phyloP scores from a whole-genome alignment of 2,797 vertebrate genomes.

The Bovichtus diacanthus region DNA sequence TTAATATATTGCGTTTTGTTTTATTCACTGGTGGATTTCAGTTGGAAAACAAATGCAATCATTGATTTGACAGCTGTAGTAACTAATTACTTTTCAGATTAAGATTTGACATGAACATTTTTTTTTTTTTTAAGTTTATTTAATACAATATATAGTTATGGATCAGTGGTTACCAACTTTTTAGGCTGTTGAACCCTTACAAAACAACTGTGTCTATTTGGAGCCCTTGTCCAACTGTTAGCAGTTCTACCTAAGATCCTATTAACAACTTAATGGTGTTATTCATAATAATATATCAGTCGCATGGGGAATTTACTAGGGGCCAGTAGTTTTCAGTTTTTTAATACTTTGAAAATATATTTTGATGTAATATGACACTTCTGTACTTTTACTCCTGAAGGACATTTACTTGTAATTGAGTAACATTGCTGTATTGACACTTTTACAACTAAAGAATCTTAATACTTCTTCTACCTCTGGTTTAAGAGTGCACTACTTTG shows the following conservation, averaged over 20 bases:
- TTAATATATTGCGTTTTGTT: not conserved
- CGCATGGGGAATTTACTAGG: not conserved
- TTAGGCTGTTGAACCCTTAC: not conserved
- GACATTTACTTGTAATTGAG: not conserved
- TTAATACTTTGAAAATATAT: not conserved
- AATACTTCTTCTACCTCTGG: not conserved
- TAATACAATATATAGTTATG: not conserved
- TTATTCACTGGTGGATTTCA: not conserved
- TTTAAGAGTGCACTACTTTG: not conserved
- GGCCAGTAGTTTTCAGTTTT: not conserved
- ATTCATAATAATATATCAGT: not conserved
- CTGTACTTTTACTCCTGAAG: not conserved
- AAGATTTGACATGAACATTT: not conserved
- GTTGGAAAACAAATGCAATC: not conserved
- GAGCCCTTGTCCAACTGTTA: not conserved
- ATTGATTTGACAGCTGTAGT: not conserved
- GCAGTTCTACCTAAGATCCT: too few relatives aligned
- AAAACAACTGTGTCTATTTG: not conserved
- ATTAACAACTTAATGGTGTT: not conserved
- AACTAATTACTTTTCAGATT: not conserved
- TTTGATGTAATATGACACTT: not conserved
- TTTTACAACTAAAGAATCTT: not conserved
- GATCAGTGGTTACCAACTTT: not conserved
- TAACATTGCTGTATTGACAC: not conserved
- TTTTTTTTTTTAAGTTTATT: not conserved